Base-by-base conservation (phyloP, 1,140 invertebrate species). In the Penaeus chinensis region DNA sequence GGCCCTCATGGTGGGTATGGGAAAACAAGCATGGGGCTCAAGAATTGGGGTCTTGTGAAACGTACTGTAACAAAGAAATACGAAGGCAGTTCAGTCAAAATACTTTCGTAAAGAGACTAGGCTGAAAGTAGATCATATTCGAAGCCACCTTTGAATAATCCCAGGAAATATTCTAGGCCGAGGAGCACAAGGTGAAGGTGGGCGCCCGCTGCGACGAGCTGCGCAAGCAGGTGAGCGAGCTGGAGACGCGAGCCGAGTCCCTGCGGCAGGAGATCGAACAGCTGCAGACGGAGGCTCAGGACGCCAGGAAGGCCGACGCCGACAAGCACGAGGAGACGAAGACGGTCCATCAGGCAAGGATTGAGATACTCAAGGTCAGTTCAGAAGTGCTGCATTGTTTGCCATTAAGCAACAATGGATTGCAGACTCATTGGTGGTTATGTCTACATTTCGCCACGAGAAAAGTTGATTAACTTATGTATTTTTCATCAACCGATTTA, bases 1-100 rank as follows among this genome's bases (percentile, higher is more conserved):
- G 94, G 97, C 98, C n/a, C 87, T 88, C 32, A 88, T 88, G 87
- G 87, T 84, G 20, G 37, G 86, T 63, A 47, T 16, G 62, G 54
- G 32, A 24, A 60, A 18, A 54, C 10, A 16, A 19, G 32, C 54
- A 19, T 76, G 71, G n/a, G n/a, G n/a, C n/a, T n/a, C n/a, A n/a
- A n/a, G n/a, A n/a, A n/a, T n/a, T n/a, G n/a, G n/a, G n/a, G n/a
- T n/a, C n/a, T n/a, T n/a, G n/a, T n/a, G n/a, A n/a, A n/a, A n/a
- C n/a, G n/a, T n/a, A n/a, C n/a, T n/a, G n/a, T n/a, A n/a, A n/a
- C n/a, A n/a, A n/a, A n/a, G n/a, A n/a, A n/a, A 47, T 10, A 47
- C 10, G 42, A 47, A 10, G 10, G 13, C 13, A 13, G 3, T 22
- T 69, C 65, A 3, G 22, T 13, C 13, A 69, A n/a, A 13, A 3